These are phyloP conservation scores for Arrhamphus sclerolepis DNA, from an alignment of 2,797 vertebrate genomes.

Conservation along the genomic window DNA sequence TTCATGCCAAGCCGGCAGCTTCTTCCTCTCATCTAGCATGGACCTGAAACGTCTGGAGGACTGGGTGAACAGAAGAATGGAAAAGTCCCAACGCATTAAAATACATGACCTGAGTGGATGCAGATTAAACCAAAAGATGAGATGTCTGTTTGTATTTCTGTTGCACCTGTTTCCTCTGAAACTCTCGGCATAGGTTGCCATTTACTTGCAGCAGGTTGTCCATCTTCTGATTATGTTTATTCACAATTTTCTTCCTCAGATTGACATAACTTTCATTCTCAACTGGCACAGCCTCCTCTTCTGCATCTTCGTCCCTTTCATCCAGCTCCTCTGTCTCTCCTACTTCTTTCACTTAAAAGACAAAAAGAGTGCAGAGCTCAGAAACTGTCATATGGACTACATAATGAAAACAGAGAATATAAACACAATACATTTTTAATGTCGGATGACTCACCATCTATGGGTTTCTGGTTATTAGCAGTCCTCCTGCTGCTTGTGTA, in stretches of 20 bases:
- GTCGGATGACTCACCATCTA: constrained; percentile 60
- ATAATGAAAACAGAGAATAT: neutral
- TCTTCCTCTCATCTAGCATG: constrained; percentile 91
- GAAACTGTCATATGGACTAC: neutral
- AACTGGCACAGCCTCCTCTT: constrained; percentile 79
- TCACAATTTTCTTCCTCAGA: constrained; percentile 88
- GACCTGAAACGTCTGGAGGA: constrained; percentile 86
- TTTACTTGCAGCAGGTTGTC: constrained; percentile 86
- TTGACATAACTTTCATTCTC: constrained; percentile 91
- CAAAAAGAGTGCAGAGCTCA: neutral
- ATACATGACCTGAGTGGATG: rapidly evolving
- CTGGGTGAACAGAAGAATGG: constrained; percentile 63
- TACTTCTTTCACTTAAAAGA: constrained; percentile 42
- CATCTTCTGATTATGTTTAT: constrained; percentile 77
- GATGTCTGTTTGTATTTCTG: neutral
- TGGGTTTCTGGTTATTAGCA: constrained; percentile 37
- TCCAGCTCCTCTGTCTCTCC: constrained; percentile 71
- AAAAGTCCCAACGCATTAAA: neutral
- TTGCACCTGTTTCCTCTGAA: constrained; percentile 84
- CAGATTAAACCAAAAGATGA: neutral
- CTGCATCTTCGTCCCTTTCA: constrained; percentile 75
- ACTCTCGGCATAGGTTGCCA: constrained; percentile 87
- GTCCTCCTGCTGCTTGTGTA: constrained; percentile 31
- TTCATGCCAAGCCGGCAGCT: constrained; percentile 93
- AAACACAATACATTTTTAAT: neutral